Conservation (phyloP, 2,113 vertebrate species). For the Stigmatopora nigra region DNA sequence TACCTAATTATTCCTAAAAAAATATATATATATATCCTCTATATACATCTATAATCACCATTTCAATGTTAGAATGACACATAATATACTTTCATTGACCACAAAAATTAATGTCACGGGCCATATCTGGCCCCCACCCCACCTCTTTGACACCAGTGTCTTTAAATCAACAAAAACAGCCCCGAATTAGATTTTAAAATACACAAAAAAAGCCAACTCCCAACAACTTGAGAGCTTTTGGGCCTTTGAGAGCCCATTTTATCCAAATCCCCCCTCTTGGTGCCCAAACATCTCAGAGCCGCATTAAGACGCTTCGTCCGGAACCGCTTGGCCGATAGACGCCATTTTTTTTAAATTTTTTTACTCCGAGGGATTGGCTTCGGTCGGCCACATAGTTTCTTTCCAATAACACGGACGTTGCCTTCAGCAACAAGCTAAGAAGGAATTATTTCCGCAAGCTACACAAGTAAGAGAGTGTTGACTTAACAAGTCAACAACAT, state of each 20-base stretch:
- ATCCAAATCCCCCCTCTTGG: background rate
- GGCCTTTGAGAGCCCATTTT: background rate
- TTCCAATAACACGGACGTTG: conserved; percentile 64
- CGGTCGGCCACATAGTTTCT: conserved; percentile 36
- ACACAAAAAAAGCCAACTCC: too few relatives aligned
- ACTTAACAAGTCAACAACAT: conserved; percentile 45
- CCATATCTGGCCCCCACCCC: too few relatives aligned
- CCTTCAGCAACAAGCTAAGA: conserved; percentile 58
- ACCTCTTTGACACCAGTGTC: too few relatives aligned
- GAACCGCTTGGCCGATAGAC: conserved; percentile 19
- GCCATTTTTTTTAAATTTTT: conserved; percentile 35
- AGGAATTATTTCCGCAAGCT: conserved; percentile 63
- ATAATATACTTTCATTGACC: too few relatives aligned
- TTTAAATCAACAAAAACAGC: too few relatives aligned
- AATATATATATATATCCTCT: too few relatives aligned
- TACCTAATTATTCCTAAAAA: too few relatives aligned
- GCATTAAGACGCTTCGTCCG: background rate
- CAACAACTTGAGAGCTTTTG: too few relatives aligned
- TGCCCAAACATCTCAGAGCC: background rate
- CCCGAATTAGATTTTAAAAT: too few relatives aligned
- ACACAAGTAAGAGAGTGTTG: conserved; percentile 36
- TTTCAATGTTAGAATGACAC: too few relatives aligned
- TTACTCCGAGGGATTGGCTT: conserved; percentile 42
- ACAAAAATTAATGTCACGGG: too few relatives aligned
- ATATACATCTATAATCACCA: too few relatives aligned